Evolutionary conservation across 1,140 invertebrate species (phyloP).

Genomic region (Drosophila takahashii): DNA sequence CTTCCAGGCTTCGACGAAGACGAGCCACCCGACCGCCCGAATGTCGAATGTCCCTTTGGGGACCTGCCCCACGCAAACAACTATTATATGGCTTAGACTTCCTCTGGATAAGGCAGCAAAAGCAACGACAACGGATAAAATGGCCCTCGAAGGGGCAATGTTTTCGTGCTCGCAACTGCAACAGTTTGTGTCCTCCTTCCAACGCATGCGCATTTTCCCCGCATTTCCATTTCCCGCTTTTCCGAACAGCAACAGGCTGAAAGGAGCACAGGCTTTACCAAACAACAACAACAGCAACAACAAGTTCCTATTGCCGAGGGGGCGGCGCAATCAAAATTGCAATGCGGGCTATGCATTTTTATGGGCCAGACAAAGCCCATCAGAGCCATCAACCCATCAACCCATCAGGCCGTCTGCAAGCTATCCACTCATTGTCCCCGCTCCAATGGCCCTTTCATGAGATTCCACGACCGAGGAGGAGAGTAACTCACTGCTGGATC

Average conservation of each 20-base stretch:
- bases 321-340: slow-evolving; percentile 52
- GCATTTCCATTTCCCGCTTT: neutral
- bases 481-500: slow-evolving; percentile 5
- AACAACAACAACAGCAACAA: slow-evolving; percentile 10
- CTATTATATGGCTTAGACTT: slow-evolving; percentile 22
- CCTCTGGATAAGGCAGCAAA: slow-evolving; percentile 57
- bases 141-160: slow-evolving; percentile 65
- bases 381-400: slow-evolving; percentile 18
- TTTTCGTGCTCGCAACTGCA: slow-evolving; percentile 65
- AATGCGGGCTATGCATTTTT: slow-evolving; percentile 64
- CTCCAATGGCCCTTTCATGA: slow-evolving; percentile 20
- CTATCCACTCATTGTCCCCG: slow-evolving; percentile 50
- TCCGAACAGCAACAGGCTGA: slow-evolving; percentile 70
- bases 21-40: slow-evolving; percentile 1
- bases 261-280: slow-evolving; percentile 7
- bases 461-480: neutral
- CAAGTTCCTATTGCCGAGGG: neutral
- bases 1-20: slow-evolving; percentile 57
- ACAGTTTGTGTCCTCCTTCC: slow-evolving; percentile 67
- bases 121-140: slow-evolving; percentile 55
- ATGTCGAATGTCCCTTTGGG: slow-evolving; percentile 49
- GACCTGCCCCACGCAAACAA: slow-evolving; percentile 51
- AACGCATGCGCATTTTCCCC: slow-evolving; percentile 54
- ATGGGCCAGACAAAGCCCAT: slow-evolving; percentile 53
- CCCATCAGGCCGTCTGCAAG: slow-evolving; percentile 46